phyloP scores from a whole-genome alignment of 1,140 invertebrate species.

The Drosophila pruinosa region DNA sequence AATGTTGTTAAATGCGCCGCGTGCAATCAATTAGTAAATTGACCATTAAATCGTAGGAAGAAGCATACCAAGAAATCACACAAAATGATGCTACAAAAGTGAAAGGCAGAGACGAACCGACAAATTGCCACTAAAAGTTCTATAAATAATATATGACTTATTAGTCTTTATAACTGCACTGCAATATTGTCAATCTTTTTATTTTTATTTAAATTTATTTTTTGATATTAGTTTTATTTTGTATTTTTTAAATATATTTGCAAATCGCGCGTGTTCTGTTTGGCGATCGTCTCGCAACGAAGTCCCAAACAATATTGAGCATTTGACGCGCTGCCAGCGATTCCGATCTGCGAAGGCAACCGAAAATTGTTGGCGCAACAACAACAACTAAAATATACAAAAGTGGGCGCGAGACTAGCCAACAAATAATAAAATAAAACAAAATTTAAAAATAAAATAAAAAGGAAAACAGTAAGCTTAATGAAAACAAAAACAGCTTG shows the following conservation, averaged over 20 bases:
- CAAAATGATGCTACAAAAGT: slow-evolving; percentile 6
- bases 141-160: slow-evolving; percentile 12
- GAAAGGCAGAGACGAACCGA: not conserved
- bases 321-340: slow-evolving; percentile 33
- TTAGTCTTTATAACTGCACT: slow-evolving; percentile 1
- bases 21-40: slow-evolving; percentile 35
- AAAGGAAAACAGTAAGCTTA: slow-evolving; percentile 10
- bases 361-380: slow-evolving; percentile 49
- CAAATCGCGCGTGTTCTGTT: slow-evolving; percentile 43
- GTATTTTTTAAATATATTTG: slow-evolving; percentile 18
- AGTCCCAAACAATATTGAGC: slow-evolving; percentile 75
- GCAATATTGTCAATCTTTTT: slow-evolving; percentile 6
- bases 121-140: not conserved
- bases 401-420: slow-evolving; percentile 41
- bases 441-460: slow-evolving; percentile 7
- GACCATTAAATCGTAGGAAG: slow-evolving; percentile 1
- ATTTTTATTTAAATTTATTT: slow-evolving; percentile 21
- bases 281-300: slow-evolving; percentile 67
- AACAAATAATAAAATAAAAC: slow-evolving; percentile 39
- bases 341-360: slow-evolving; percentile 48
- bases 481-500: slow-evolving; percentile 26
- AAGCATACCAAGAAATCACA: not conserved
- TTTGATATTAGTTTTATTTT: slow-evolving; percentile 12
- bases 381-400: slow-evolving; percentile 35
- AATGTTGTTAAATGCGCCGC: slow-evolving; percentile 21